A percentile compares a stretch with the other conserved stretches of the same genome.
Evolutionary conservation across 2,888 invertebrate species (phyloP).

Genomic region (Marronus borbonicus): DNA sequence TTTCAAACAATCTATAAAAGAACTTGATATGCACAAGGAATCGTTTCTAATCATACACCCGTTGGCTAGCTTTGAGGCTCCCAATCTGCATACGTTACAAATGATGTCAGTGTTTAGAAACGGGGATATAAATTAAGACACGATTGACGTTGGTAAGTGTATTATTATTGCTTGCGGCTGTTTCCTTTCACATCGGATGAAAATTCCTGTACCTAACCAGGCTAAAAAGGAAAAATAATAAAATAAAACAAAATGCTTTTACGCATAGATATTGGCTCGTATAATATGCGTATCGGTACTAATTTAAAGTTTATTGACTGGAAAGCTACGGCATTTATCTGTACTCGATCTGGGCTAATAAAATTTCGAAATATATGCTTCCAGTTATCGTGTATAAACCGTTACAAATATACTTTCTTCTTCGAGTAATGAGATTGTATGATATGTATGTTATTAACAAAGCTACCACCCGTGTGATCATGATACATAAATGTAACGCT

Average conservation of each 20-base stretch:
- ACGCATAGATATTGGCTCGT: not conserved
- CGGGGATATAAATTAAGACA: slow-evolving; percentile 7
- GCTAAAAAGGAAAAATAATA: not conserved
- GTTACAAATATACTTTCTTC: not conserved
- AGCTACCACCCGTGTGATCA: no score
- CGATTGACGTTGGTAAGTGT: not conserved
- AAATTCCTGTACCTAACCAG: slow-evolving; percentile 1
- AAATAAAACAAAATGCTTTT: not conserved
- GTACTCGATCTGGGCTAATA: slow-evolving; percentile 1
- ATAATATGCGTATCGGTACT: not conserved
- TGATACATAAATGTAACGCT: no score
- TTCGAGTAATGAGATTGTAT: no score
- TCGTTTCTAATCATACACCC: no score
- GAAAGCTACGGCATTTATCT: slow-evolving; percentile 12
- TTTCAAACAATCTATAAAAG: no score
- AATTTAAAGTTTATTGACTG: slow-evolving; percentile 16
- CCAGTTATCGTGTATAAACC: not conserved
- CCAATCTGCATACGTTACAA: not conserved
- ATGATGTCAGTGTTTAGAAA: slow-evolving; percentile 9
- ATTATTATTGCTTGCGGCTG: not conserved
- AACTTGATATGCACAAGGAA: no score
- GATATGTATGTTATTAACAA: no score
- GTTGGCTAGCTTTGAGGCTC: no score
- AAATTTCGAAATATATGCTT: slow-evolving; percentile 3
- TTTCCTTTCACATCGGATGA: slow-evolving; percentile 16